Percentiles rank a stretch among this genome's conserved stretches.
Evolutionary conservation across 2,888 invertebrate species (phyloP).

Genomic region (Ophion costatus): DNA sequence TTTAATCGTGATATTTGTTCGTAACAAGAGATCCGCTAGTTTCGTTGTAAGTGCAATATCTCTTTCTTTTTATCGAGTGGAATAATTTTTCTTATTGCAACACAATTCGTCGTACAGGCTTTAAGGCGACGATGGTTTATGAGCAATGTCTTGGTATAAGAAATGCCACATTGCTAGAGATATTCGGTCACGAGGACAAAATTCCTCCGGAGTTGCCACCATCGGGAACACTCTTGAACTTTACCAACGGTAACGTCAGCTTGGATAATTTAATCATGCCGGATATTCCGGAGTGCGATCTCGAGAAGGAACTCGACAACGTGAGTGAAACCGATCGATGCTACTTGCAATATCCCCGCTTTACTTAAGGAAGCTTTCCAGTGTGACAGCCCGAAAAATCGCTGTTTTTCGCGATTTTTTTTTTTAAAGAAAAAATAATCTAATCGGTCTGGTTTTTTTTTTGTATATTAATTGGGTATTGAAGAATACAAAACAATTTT

Average conservation of each 20-base stretch:
- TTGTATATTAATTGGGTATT: too few relatives aligned
- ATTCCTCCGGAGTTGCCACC: conserved; percentile 85
- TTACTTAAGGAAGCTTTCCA: too few relatives aligned
- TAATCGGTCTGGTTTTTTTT: too few relatives aligned
- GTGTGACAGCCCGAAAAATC: too few relatives aligned
- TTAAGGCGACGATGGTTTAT: conserved; percentile 94
- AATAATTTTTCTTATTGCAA: conserved; percentile 3
- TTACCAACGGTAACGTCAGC: conserved; percentile 85
- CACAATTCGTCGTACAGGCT: conserved; percentile 84
- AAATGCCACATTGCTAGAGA: conserved; percentile 86
- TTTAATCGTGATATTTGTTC: too few relatives aligned
- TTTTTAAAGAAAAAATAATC: too few relatives aligned
- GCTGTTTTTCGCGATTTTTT: too few relatives aligned
- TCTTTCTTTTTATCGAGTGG: background rate
- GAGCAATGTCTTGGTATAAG: conserved; percentile 89
- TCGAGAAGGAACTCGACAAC: conserved; percentile 94
- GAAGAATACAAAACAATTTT: too few relatives aligned
- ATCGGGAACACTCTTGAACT: conserved; percentile 85
- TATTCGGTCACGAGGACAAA: conserved; percentile 85
- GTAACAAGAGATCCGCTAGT: too few relatives aligned
- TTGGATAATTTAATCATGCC: conserved; percentile 87
- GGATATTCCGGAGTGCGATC: conserved; percentile 90
- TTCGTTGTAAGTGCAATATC: background rate
- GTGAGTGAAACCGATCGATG: conserved; percentile 85
- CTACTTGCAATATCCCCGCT: conserved; percentile 13